Evolutionary conservation across 2,113 vertebrate genomes (phyloP).

Genomic region (Pungitius pungitius): DNA sequence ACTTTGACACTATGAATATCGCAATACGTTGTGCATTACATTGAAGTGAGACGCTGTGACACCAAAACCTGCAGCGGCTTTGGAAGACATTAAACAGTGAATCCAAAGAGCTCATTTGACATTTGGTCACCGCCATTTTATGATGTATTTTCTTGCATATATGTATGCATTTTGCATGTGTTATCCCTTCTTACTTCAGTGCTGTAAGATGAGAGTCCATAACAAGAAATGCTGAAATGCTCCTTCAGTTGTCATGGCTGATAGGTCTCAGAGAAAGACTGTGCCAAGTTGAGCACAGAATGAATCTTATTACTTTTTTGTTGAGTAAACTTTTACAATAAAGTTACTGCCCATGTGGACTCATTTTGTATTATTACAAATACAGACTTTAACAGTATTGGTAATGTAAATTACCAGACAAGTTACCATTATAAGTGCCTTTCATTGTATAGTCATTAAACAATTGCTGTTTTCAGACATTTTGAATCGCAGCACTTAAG

Average conservation of each 20-base stretch:
- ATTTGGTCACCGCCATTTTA: conserved; percentile 8
- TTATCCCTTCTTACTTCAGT: conserved; percentile 19
- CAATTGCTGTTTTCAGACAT: conserved; percentile 56
- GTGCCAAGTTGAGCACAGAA: not conserved
- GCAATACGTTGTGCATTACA: not conserved
- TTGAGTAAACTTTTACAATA: not conserved
- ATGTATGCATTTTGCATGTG: conserved; percentile 33
- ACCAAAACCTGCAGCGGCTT: conserved; percentile 20
- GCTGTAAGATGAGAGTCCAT: not conserved
- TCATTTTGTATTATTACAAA: not conserved
- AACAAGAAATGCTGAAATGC: not conserved
- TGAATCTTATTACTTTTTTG: not conserved
- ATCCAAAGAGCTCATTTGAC: conserved; percentile 15
- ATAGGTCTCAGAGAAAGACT: not conserved
- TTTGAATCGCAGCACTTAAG: not conserved
- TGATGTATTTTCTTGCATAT: conserved; percentile 13
- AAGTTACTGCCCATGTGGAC: not conserved
- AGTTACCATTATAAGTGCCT: not conserved
- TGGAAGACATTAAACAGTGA: conserved; percentile 1
- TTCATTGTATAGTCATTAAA: conserved; percentile 49
- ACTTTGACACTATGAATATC: conserved; percentile 3
- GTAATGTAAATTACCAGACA: not conserved
- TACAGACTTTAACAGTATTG: not conserved
- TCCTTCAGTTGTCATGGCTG: not conserved
- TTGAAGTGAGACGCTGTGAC: not conserved